Evolutionary conservation across 2,888 invertebrate genomes (phyloP), one percentile per base, ranked within the genome.

Genomic region (Zygogramma bicolorata): DNA sequence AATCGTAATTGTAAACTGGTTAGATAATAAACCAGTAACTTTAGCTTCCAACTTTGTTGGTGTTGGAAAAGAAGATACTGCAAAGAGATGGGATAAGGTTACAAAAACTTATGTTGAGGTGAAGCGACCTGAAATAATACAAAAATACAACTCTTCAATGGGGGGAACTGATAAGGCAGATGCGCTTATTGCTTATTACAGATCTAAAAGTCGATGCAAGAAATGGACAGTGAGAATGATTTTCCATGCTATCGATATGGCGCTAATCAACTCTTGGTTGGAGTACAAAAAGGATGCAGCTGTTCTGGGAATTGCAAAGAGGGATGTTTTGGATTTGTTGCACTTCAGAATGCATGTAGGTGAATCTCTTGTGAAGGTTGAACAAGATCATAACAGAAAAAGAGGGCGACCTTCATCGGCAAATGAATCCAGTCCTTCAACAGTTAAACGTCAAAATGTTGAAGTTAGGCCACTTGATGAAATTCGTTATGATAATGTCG

Each of bases 1-100:
- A 13, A 70, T 75, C 13, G 34, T 75, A 10, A 15, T 77, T 31
- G 71, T 69, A 3, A 65, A 71, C 59, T 70, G 73, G 75, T 68
- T 15, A 53, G 80, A 82, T 71, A 81, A 81, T 61, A 81, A 79
- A 71, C 60, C 70, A 27, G 68, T 75, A 0, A 13, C 34, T 7
- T 27, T 68, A 8, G 68, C 65, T 4, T 72, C 70, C 10, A 72
- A 70, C 57, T 75, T 68, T 65, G 22, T 65, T 13, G 38, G 65
- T 18, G 31, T 67, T 49, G 70, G 67, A 22, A 38, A 61, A 8
- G 7, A 2, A 2, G 67, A 75, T 58, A 2, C 0, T 4, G 62
- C 53, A 13, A 59, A 46, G 57, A 27, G 68, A 15, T 75, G 68
- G 65, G 59, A 75, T 40, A 72, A 70, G 42, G n/a, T 49, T 31